phyloP scores from a whole-genome alignment of 2,797 vertebrate genomes.

The Mormyrus hasselquistii region DNA sequence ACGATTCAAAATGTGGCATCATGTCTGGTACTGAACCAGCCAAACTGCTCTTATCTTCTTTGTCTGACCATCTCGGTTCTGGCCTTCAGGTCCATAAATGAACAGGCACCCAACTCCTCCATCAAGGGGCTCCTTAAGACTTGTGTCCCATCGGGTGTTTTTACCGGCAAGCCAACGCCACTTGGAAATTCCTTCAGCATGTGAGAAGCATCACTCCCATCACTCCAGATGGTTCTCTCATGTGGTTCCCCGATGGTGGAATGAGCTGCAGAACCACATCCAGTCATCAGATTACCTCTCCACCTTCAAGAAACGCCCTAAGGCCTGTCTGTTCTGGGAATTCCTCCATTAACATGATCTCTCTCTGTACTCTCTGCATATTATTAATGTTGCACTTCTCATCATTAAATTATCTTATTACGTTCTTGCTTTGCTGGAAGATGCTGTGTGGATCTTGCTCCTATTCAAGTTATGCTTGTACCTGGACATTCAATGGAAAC shows the following conservation, averaged over 20 bases:
- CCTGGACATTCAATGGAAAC: neutral
- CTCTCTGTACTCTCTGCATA: neutral
- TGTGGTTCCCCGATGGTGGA: neutral
- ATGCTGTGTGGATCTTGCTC: neutral
- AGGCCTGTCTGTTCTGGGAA: neutral
- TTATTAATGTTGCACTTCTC: neutral
- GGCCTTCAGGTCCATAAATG: neutral
- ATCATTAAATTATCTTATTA: neutral
- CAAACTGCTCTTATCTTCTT: neutral
- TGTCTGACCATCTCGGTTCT: neutral
- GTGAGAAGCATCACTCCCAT: neutral
- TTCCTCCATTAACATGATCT: neutral
- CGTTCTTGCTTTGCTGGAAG: neutral
- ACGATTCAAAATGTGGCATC: neutral
- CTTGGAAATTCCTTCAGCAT: neutral
- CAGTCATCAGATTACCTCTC: neutral
- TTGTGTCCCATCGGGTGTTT: neutral
- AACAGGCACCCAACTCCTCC: neutral
- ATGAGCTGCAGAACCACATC: neutral
- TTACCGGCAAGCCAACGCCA: neutral
- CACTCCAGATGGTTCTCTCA: neutral
- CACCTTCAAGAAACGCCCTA: neutral
- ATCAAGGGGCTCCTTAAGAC: neutral
- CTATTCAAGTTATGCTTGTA: neutral
- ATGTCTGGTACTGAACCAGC: neutral